phyloP scores from a whole-genome alignment of 1,140 invertebrate genomes.

The Lerema accius region DNA sequence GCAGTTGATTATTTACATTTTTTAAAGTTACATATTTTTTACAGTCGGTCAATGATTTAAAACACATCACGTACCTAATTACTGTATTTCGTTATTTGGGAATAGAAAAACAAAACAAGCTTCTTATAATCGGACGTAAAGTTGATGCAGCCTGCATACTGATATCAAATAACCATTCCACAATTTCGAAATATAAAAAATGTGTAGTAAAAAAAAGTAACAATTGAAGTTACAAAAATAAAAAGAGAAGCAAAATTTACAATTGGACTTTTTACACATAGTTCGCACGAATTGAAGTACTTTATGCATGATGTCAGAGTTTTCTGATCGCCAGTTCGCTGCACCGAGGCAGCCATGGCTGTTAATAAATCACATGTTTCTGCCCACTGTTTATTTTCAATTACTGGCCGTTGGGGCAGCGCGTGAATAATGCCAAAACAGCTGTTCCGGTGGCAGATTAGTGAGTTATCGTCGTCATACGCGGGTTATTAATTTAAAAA shows the following conservation, averaged over 20 bases:
- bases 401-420: conserved; percentile 41
- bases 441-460: conserved; percentile 56
- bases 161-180: too few relatives aligned
- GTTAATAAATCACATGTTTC: conserved; percentile 55
- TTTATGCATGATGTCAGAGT: conserved; percentile 25
- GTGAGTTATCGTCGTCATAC: conserved; percentile 53
- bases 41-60: too few relatives aligned
- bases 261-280: neutral
- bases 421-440: conserved; percentile 56
- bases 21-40: too few relatives aligned
- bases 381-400: conserved; percentile 60
- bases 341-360: conserved; percentile 18
- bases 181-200: neutral
- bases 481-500: conserved; percentile 54
- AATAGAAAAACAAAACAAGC: too few relatives aligned
- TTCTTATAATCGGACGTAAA: too few relatives aligned
- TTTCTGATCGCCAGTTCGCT: conserved; percentile 32
- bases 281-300: conserved; percentile 9
- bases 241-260: too few relatives aligned
- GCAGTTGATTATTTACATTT: neutral
- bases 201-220: too few relatives aligned
- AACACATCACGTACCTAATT: too few relatives aligned
- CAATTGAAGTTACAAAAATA: too few relatives aligned
- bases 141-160: too few relatives aligned
- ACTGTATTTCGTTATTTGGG: too few relatives aligned